Evolutionary conservation across 2,113 vertebrate species (phyloP), one percentile per base, ranked within the genome.

Genomic region (Lamprologus callipterus): DNA sequence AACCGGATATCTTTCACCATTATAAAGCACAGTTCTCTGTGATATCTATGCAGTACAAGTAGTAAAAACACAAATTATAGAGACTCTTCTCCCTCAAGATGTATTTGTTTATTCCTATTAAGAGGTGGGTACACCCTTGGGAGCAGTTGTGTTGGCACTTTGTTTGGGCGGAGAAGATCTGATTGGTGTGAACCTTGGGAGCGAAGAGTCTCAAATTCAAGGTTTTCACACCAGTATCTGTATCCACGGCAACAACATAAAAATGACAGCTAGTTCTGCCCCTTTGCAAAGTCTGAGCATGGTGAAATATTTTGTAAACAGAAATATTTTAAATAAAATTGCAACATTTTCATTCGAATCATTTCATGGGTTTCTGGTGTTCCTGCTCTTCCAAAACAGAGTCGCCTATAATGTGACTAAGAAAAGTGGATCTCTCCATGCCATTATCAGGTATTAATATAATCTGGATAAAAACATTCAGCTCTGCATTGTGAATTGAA

Each of bases 401-500:
- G 17, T 35, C 14, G 12, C 75, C 53, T 45, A 6, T 81, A 53
- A 45, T 9, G 28, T 26, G 54, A 14, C 7, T 9, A 4, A 4
- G 51, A 54, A n/a, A 84, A 65, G 40, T 82, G 4, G 60, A 40
- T 58, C 80, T 23, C 54, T 45, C 49, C 2, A 2, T 4, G 16
- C 75, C 4, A 75, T 83, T 53, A 83, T 85, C 9, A 81, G 65
- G 31, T 85, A 83, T 84, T 60, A 86, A 83, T 88, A n/a, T 51
- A 68, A 88, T 89, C 82, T 63, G 37, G 35, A 83, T 85, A 49
- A 90, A 84, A 84, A 37, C 23, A 3, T 87, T 73, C 54, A 57
- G 92, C 57, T 82, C 53, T 82, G 75, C 68, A 75, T 81, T 86
- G 84, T 87, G 40, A 86, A 83, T 87, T 91, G 40, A 83, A 87